phyloP scores from a whole-genome alignment of 2,797 vertebrate species.

The Peromyscus attwateri region DNA sequence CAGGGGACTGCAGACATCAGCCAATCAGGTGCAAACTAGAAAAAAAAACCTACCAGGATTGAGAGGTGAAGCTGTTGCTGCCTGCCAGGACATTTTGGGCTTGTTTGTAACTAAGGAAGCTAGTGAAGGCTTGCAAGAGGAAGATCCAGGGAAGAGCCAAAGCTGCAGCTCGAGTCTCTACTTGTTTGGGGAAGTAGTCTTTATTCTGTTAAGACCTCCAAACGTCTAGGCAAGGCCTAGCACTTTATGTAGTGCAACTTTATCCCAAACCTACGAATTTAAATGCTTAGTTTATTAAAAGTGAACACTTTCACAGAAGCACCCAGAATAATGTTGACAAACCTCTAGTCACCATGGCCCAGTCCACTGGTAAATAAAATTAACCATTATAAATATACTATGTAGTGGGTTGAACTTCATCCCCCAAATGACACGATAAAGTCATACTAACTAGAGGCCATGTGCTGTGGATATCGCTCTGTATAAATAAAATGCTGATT shows the following conservation, averaged over 20 bases:
- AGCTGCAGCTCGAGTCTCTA: neutral
- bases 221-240: neutral
- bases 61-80: neutral
- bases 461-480: too few relatives aligned
- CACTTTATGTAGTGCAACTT: neutral
- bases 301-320: neutral
- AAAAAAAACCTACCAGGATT: neutral
- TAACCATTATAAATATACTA: slow-evolving; percentile 31
- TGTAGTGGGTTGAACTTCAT: neutral
- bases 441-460: neutral
- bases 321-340: slow-evolving; percentile 29
- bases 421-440: neutral
- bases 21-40: neutral
- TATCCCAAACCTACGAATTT: neutral
- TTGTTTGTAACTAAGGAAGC: neutral
- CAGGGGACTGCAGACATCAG: neutral
- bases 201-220: neutral
- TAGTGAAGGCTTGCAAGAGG: neutral
- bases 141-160: neutral
- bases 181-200: neutral
- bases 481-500: too few relatives aligned
- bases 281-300: slow-evolving; percentile 20
- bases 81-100: neutral
- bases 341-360: neutral
- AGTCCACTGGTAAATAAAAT: slow-evolving; percentile 22